Conservation (phyloP, 2,113 vertebrate species). For the Notothenia coriiceps region DNA sequence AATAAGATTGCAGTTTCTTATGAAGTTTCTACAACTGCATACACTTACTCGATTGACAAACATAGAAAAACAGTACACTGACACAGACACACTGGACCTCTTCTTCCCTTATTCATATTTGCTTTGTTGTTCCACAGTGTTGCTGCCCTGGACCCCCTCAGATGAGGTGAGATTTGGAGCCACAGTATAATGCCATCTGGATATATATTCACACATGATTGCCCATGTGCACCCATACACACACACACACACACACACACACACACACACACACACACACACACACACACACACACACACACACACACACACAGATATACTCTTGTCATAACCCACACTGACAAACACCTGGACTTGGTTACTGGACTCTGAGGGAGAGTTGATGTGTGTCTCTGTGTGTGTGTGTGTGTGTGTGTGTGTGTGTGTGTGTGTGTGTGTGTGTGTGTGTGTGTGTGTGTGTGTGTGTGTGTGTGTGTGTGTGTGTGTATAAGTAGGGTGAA, state of each 20-base stretch:
- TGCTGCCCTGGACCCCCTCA: constrained; percentile 53
- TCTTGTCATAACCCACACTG: constrained; percentile 77
- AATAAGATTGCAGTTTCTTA: constrained; percentile 46
- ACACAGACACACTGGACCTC: constrained; percentile 57
- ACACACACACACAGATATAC: constrained; percentile 66
- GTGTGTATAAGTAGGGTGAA: constrained; percentile 42
- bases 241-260: constrained; percentile 39
- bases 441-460: constrained; percentile 58
- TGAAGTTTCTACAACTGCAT: constrained; percentile 54
- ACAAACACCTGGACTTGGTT: constrained; percentile 84
- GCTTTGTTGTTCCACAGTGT: constrained; percentile 59
- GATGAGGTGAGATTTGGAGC: constrained; percentile 79
- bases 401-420: constrained; percentile 63
- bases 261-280: background rate
- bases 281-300: constrained; percentile 22
- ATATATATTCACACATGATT: constrained; percentile 64
- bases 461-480: constrained; percentile 62
- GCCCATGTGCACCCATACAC: constrained; percentile 43
- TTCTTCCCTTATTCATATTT: constrained; percentile 68
- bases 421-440: constrained; percentile 61
- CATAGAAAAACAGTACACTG: constrained; percentile 33
- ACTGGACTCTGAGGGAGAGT: constrained; percentile 65
- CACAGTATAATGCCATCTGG: constrained; percentile 74
- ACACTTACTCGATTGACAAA: constrained; percentile 49
- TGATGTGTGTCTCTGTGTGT: constrained; percentile 58